Base-by-base conservation (phyloP, 2,888 invertebrate genomes). In the Eristalinus aeneus region DNA sequence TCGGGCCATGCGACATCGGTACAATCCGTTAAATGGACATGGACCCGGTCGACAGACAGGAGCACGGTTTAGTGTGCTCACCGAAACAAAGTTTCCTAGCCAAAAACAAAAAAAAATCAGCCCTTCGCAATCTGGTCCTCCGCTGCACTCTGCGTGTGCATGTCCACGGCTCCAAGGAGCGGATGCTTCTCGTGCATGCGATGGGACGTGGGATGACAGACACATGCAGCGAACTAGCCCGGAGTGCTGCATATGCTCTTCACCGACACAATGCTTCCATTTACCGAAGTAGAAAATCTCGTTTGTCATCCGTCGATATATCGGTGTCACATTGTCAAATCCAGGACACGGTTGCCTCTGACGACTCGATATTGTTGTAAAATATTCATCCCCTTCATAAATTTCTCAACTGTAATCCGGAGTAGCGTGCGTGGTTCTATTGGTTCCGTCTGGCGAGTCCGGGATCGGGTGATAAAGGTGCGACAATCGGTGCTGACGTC, bases 221-320 rank as follows among this genome's bases (percentile, higher is more conserved):
- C 8, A 12, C 10, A 54, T 27, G 58, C 65, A 60, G 54, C 23
- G 76, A 53, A 76, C 16, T 68, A 60, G 46, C 67, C 61, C 60
- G 16, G 27, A 61, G 61, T 31, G 60, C 36, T 78, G 71, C 82
- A 86, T n/a, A n/a, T n/a, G n/a, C n/a, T n/a, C 73, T 69, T 73
- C 69, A 71, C 20, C 53, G 56, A 77, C 77, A 77, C 73, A 82
- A 73, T 81, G 81, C 81, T 82, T 78, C 86, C 82, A 86, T 86
- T 86, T 78, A 74, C 31, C 86, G 82, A 86, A 86, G 86, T 86
- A 77, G 77, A 86, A 82, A 86, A 86, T 86, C 86, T 86, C 86
- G 86, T 86, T 82, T 86, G 82, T 86, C 86, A 86, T 86, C 82
- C 82, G 82, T 86, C 86, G 77, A 86, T 86, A 82, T 77, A 73